Base-by-base conservation (phyloP, 2,113 vertebrate species). In the Callopanchax toddi region DNA sequence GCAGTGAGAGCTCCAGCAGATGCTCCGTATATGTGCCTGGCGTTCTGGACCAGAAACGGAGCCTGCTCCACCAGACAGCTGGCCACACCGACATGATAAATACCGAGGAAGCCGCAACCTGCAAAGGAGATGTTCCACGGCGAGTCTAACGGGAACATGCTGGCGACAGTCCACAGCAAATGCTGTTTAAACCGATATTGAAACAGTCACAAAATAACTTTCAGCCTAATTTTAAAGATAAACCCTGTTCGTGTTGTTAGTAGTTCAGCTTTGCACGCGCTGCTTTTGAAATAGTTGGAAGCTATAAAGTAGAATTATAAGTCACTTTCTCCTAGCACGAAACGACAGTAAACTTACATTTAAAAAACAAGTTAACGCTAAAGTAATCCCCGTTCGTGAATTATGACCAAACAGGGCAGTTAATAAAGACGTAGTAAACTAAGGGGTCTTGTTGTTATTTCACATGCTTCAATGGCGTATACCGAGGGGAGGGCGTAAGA, bases 41-140 rank as follows among this genome's bases (percentile, higher is more conserved):
- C 97, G 55, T 98, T 94, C 11, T 92, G 92, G 0, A 97, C 94
- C 75, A 99, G 92, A 77, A 96, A 97, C 0, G 97, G 96, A 11
- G 97, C 94, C 34, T 94, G 94, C 49, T 98, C 95, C 76, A 90
- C 87, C 50, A 99, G 91, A 82, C 96, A 97, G 88, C 96, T 96
- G 71, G 96, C 97, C 2, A 99, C 97, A 1, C 97, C 97, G 61
- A 99, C 23, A 72, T 99, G 97, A 86, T 99, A 99, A 71, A 99
- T 92, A 2, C 97, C 97, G 22, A 99, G 88, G 84, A 99, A 99
- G 1, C 97, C 97, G 52, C 97, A 99, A 22, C 97, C 97, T 2
- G 97, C 97, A 77, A 99, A 99, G 21, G 97, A 99, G 78, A 99
- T 96, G 84, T 94, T 99, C 97, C 97, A 99, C 12, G 93, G 87